Percentiles rank a stretch among this genome's conserved stretches.
Evolutionary conservation across 2,888 invertebrate species (phyloP).

Genomic region (Andrena hattorfiana): DNA sequence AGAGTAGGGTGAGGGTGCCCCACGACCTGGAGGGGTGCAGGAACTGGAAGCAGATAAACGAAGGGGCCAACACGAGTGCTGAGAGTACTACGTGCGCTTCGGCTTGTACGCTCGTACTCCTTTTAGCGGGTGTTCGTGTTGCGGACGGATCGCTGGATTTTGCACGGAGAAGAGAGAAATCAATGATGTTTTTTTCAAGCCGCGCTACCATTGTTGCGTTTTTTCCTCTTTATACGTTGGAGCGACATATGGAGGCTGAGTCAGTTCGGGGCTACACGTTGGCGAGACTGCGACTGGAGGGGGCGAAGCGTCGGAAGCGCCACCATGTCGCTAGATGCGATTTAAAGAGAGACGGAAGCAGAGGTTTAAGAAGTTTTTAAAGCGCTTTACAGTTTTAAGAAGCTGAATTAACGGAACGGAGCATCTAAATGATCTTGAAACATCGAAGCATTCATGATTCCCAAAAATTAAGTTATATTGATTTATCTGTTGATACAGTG

Average conservation of each 20-base stretch:
- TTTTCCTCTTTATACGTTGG: conserved; percentile 14
- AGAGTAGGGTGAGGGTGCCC: conserved; percentile 62
- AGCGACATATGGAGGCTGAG: conserved; percentile 53
- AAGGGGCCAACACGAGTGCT: conserved; percentile 69
- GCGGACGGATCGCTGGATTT: conserved; percentile 14
- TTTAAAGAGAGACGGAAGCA: conserved; percentile 8
- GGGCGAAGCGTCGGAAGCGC: conserved; percentile 31
- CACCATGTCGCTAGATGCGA: conserved; percentile 6
- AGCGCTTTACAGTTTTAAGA: neutral
- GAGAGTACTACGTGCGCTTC: conserved; percentile 69
- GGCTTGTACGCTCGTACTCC: conserved; percentile 46
- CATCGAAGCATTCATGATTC: neutral
- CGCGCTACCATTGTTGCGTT: conserved; percentile 30
- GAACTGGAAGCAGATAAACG: conserved; percentile 63
- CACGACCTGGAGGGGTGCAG: conserved; percentile 64
- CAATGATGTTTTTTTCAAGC: conserved; percentile 30
- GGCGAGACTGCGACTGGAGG: neutral
- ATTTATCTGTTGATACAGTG: conserved; percentile 26
- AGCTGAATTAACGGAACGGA: neutral
- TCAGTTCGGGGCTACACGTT: conserved; percentile 11
- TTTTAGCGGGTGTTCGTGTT: conserved; percentile 65
- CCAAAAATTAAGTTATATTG: neutral
- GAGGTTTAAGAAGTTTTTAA: neutral
- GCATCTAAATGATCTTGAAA: neutral
- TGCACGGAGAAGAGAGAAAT: conserved; percentile 23